A percentile compares a stretch with the other conserved stretches of the same genome.
phyloP scores from a whole-genome alignment of 2,888 invertebrate species.

The Saturnia japonica region DNA sequence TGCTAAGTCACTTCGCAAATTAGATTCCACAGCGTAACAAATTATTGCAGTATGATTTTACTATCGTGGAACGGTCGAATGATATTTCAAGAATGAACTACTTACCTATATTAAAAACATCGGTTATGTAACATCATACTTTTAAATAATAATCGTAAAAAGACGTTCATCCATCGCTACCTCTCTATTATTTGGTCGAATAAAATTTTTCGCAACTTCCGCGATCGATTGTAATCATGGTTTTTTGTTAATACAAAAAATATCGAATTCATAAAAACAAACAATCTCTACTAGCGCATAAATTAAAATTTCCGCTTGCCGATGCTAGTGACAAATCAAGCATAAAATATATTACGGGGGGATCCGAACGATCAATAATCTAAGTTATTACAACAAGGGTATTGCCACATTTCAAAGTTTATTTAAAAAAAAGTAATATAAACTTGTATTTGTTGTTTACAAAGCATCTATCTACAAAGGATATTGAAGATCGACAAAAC shows the following conservation, averaged over 20 bases:
- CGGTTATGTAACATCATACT: constrained; percentile 15
- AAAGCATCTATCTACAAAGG: too few species aligned
- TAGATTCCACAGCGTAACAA: constrained; percentile 69
- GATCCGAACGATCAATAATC: constrained; percentile 55
- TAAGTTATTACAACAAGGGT: constrained; percentile 40
- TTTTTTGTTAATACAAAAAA: constrained; percentile 65
- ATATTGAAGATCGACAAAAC: too few species aligned
- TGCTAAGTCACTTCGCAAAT: constrained; percentile 73
- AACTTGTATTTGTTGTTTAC: neutral
- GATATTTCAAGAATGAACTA: constrained; percentile 45
- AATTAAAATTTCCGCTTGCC: constrained; percentile 80
- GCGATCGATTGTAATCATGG: constrained; percentile 55
- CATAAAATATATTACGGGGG: constrained; percentile 68
- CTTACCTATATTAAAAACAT: constrained; percentile 27
- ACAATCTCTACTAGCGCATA: constrained; percentile 73
- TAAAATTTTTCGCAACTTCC: constrained; percentile 64
- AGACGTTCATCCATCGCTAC: constrained; percentile 43
- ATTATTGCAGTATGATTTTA: constrained; percentile 67
- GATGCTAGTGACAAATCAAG: constrained; percentile 70
- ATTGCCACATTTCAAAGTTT: constrained; percentile 31
- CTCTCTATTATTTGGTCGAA: constrained; percentile 45
- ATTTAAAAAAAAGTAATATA: constrained; percentile 21
- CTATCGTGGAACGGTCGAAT: constrained; percentile 61
- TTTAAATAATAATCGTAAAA: constrained; percentile 31
- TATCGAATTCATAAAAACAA: constrained; percentile 72